Percentiles rank a stretch among this genome's conserved stretches.
phyloP scores from a whole-genome alignment of 2,797 vertebrate genomes.

The Brachymystax lenok region DNA sequence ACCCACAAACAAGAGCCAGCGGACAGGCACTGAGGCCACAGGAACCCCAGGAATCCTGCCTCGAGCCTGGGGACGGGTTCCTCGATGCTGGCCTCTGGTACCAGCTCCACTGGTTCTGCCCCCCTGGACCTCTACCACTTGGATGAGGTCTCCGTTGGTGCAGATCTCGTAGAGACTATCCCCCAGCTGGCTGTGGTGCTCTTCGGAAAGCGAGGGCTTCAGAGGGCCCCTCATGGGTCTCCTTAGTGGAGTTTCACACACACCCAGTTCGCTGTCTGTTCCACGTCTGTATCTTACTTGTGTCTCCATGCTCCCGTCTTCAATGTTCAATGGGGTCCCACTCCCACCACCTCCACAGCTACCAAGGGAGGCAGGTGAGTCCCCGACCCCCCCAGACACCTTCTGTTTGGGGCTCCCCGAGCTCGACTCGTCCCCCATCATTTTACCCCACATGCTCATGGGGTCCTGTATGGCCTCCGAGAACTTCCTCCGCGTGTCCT shows the following conservation, averaged over 20 bases:
- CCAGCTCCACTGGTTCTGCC: not conserved
- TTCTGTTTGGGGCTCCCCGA: slow-evolving; percentile 60
- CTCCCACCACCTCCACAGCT: slow-evolving; percentile 40
- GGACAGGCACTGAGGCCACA: slow-evolving; percentile 64
- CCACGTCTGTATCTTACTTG: slow-evolving; percentile 50
- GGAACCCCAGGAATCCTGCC: slow-evolving; percentile 1
- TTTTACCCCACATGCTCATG: slow-evolving; percentile 83
- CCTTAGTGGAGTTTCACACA: slow-evolving; percentile 50
- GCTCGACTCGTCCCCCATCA: slow-evolving; percentile 83
- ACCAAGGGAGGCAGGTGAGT: slow-evolving; percentile 44
- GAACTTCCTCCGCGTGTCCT: slow-evolving; percentile 81
- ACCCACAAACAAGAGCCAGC: slow-evolving; percentile 74
- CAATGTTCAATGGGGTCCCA: slow-evolving; percentile 8
- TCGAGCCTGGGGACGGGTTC: slow-evolving; percentile 15
- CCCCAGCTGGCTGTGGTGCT: slow-evolving; percentile 5
- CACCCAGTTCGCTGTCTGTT: slow-evolving; percentile 41
- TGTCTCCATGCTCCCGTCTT: slow-evolving; percentile 30
- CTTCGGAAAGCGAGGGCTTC: not conserved
- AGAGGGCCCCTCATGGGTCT: slow-evolving; percentile 39
- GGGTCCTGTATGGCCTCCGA: slow-evolving; percentile 87
- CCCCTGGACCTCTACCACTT: slow-evolving; percentile 73
- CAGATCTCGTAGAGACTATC: slow-evolving; percentile 74
- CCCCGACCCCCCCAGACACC: slow-evolving; percentile 47
- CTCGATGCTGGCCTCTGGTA: slow-evolving; percentile 10
- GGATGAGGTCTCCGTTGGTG: slow-evolving; percentile 75